Conservation (phyloP, 2,797 vertebrate genomes). For the Parauchenoglanis punctatus region DNA sequence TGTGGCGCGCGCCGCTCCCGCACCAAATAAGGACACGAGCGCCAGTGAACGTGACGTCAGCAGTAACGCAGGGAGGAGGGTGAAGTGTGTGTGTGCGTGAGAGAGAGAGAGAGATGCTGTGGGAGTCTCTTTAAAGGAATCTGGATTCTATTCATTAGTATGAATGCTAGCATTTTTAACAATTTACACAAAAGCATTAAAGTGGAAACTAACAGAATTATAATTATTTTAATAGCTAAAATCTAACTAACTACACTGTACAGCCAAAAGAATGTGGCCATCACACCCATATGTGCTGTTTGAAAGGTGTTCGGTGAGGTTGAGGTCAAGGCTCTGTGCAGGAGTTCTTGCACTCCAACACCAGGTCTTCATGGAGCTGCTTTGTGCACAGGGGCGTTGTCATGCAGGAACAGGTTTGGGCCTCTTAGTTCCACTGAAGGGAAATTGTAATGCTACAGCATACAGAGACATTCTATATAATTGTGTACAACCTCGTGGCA, state of each 20-base stretch:
- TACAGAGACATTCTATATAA: neutral
- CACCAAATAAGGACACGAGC: slow-evolving; percentile 72
- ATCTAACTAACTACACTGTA: neutral
- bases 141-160: neutral
- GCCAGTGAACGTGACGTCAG: slow-evolving; percentile 62
- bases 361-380: neutral
- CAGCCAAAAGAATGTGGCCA: neutral
- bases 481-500: neutral
- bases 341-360: neutral
- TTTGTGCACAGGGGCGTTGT: neutral
- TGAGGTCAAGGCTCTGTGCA: neutral
- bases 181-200: neutral
- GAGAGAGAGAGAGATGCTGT: neutral
- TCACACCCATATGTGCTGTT: neutral
- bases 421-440: neutral
- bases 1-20: neutral
- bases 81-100: neutral
- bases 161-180: neutral
- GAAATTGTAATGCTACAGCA: neutral
- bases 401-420: neutral
- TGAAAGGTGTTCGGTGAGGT: neutral
- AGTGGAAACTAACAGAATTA: neutral
- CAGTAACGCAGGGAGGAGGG: neutral
- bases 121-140: neutral
- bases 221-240: neutral